Evolutionary conservation across 2,888 invertebrate genomes (phyloP).

Genomic region (Xiphydria camelus): DNA sequence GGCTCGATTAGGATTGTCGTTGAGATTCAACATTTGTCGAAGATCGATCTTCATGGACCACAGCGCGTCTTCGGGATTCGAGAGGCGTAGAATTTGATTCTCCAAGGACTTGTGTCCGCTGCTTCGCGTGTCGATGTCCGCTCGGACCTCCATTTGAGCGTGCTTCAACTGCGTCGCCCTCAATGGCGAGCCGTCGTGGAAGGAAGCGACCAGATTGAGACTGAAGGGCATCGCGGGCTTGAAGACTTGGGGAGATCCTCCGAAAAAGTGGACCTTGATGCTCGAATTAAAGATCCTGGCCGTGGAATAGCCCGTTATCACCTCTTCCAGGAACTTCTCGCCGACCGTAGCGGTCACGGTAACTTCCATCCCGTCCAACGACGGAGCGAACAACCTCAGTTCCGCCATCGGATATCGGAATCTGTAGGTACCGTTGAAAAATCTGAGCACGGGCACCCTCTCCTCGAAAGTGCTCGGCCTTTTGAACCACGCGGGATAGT

Average conservation of each 20-base stretch:
- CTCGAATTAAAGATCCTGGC: slow-evolving; percentile 88
- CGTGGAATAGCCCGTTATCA: slow-evolving; percentile 83
- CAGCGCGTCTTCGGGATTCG: slow-evolving; percentile 71
- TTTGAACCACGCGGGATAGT: slow-evolving; percentile 80
- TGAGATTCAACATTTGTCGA: slow-evolving; percentile 66
- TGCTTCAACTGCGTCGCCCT: slow-evolving; percentile 66
- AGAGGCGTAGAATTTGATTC: slow-evolving; percentile 65
- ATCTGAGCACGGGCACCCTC: slow-evolving; percentile 72
- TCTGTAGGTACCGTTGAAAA: slow-evolving; percentile 82
- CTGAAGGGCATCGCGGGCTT: slow-evolving; percentile 93
- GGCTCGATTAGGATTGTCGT: slow-evolving; percentile 62
- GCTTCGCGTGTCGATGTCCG: slow-evolving; percentile 64
- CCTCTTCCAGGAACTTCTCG: slow-evolving; percentile 82
- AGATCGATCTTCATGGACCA: slow-evolving; percentile 85
- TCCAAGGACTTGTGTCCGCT: slow-evolving; percentile 68
- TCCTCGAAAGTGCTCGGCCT: slow-evolving; percentile 65
- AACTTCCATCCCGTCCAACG: slow-evolving; percentile 77
- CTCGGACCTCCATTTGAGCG: slow-evolving; percentile 70
- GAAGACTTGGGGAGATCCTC: slow-evolving; percentile 90
- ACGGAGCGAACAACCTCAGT: slow-evolving; percentile 67
- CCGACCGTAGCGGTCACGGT: slow-evolving; percentile 85
- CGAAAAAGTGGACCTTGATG: slow-evolving; percentile 80
- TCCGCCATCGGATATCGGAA: slow-evolving; percentile 87
- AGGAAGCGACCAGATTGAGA: slow-evolving; percentile 79
- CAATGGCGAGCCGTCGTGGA: slow-evolving; percentile 86